A percentile compares a stretch with the other conserved stretches of the same genome.
Evolutionary conservation across 2,888 invertebrate genomes (phyloP).

Genomic region (Agrochola lota): DNA sequence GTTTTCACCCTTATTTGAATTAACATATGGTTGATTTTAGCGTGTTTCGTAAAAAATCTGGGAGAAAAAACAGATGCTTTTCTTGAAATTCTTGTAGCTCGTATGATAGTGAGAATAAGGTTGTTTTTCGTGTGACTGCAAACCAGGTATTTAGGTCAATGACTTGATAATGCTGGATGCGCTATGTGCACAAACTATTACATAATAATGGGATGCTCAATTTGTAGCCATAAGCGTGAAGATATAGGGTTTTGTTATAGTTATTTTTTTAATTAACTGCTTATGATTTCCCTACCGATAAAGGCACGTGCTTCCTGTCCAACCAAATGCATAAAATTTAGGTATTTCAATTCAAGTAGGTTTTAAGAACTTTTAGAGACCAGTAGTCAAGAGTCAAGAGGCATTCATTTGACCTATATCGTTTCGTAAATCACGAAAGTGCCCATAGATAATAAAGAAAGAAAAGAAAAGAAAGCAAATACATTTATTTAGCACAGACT

Average conservation of each 20-base stretch:
- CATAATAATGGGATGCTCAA: constrained; percentile 59
- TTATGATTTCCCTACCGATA: background rate
- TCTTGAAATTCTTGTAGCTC: background rate
- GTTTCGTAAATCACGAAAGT: no score
- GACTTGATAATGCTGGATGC: constrained; percentile 46
- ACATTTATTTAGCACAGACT: no score
- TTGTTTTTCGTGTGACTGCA: background rate
- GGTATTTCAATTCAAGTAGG: background rate
- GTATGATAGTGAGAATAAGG: background rate
- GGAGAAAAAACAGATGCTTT: background rate
- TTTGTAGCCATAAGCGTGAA: constrained; percentile 56
- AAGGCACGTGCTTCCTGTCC: constrained; percentile 13
- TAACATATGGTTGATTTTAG: background rate
- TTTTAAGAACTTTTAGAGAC: no score
- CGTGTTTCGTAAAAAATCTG: background rate
- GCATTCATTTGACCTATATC: no score
- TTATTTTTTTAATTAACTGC: background rate
- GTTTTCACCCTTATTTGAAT: constrained; percentile 1
- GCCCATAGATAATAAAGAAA: no score
- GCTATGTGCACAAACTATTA: constrained; percentile 54
- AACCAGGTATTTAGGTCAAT: constrained; percentile 62
- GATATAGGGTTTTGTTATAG: constrained; percentile 26
- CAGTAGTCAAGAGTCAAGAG: no score
- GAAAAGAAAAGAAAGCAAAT: no score
- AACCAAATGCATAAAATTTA: background rate